Percentiles rank a stretch among this genome's conserved stretches.
These are phyloP conservation scores for Plutomurus gul DNA, from an alignment of 1,140 invertebrate genomes.

Conservation along the genomic window DNA sequence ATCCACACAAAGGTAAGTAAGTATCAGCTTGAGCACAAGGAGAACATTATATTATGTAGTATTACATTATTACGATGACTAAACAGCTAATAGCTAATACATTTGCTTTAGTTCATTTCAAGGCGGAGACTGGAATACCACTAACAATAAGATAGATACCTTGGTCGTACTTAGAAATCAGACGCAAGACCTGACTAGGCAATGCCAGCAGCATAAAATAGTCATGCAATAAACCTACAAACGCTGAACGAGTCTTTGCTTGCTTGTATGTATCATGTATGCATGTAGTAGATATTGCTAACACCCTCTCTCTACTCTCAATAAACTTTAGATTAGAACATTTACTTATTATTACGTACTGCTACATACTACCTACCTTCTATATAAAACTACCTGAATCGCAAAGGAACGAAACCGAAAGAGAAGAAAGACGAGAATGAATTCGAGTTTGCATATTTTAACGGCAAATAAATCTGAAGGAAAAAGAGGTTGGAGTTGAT, in stretches of 20 bases:
- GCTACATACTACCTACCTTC: too few species aligned
- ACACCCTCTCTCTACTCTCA: too few species aligned
- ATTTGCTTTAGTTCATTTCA: neutral
- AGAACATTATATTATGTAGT: too few species aligned
- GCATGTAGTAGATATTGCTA: neutral
- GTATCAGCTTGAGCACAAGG: neutral
- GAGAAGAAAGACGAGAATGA: neutral
- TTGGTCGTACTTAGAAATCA: neutral
- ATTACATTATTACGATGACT: constrained; percentile 15
- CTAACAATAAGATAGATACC: neutral
- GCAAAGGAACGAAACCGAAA: neutral
- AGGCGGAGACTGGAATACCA: neutral
- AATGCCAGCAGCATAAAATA: neutral
- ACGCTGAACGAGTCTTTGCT: neutral
- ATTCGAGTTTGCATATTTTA: constrained; percentile 12
- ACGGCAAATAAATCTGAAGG: constrained; percentile 13
- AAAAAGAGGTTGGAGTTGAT: constrained; percentile 20
- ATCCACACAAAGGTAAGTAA: neutral
- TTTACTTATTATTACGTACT: constrained; percentile 16
- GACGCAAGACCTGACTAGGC: neutral
- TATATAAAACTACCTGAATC: too few species aligned
- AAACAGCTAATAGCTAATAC: constrained; percentile 11
- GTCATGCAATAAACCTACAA: neutral
- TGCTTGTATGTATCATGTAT: too few species aligned
- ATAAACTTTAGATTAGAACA: constrained; percentile 10